Base-by-base conservation (phyloP, 35 echinoderm and acorn worm genomes). In the Ptychodera flava region DNA sequence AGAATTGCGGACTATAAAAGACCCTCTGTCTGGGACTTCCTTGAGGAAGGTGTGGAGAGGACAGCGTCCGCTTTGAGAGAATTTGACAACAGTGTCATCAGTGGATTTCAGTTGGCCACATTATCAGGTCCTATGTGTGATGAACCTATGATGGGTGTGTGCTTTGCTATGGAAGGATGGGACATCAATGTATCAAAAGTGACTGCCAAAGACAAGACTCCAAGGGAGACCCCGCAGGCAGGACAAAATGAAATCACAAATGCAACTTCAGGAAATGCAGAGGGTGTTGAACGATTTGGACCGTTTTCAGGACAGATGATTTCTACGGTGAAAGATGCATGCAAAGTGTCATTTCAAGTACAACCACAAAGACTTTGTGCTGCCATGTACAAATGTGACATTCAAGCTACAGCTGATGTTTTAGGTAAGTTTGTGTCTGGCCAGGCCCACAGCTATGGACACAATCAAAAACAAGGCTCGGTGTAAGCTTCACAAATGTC, bases 71-170 rank as follows among this genome's bases (percentile, higher is more conserved):
- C 1, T 37, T 52, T 93, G 28, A 35, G 91, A 35, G 79, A 94
- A 30, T 92, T 90, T 89, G 96, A 99, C 80, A 92, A 91, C 37
- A 94, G 96, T 77, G 82, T 99, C 15, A 88, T 94, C 79, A 93
- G 93, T 81, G 96, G 96, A 1, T 99, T 99, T 89, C 96, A 99
- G 85, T 38, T 99, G 76, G 96, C 93, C 1, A 94, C 96, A 1
- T 88, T 99, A 1, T 87, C 90, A 32, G 96, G 96, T 0, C 96
- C 96, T 31, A 87, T 94, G 45, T 99, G 92, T 77, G 96, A 94
- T 31, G 96, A 99, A 91, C 96, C 96, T 1, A 99, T 99, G 96
- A 99, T 94, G 92, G 96, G 96, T 15, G 92, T 99, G 28, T 94
- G 96, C 33, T 90, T 94, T 53, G 27, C 80, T 0, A 81, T 99